Base-by-base conservation (phyloP, 2,888 invertebrate genomes). In the Lagria hirta region DNA sequence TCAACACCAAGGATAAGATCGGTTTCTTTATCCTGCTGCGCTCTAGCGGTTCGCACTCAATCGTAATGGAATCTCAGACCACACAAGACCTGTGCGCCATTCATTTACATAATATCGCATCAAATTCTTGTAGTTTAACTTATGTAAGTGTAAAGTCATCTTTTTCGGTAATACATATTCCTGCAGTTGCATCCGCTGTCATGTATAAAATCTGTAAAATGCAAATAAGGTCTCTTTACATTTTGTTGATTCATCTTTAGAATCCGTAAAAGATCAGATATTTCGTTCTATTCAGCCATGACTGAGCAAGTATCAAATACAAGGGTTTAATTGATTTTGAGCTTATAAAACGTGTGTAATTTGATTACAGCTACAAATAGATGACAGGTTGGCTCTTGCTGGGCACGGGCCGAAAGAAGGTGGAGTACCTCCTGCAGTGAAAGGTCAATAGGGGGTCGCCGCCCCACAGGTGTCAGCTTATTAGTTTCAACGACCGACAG, bases 391-490 rank as follows among this genome's bases (percentile, higher is more conserved):
- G 41, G 35, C 46, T 40, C 50, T 47, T 16, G 43, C 26, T 43
- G 47, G 57, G 56, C 57, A 56, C 56, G 56, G 52, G 48, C 53
- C 49, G 30, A 47, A 43, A 46, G 34, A 54, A 58, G 61, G 46
- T 44, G 46, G 45, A 61, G 60, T 51, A 47, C 52, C 58, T 27
- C 65, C 62, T 51, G 61, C 55, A 52, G 62, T 32, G 57, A 46
- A 42, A 27, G 40, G 27, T 27, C 51, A 41, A 34, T 52, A 47
- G 52, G 54, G 43, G 55, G 55, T 53, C 43, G 46, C 54, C 55
- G 40, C 52, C 54, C 61, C 54, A 44, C 60, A 60, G 58, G 59
- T 62, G 59, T 61, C 58, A 52, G 57, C 60, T 57, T 58, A 63
- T 62, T 62, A 59, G 59, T 54, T 43, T 40, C 23, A 40, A 50